Evolutionary conservation across 2,888 invertebrate genomes (phyloP), one percentile per base, ranked within the genome.

Genomic region (Lycia hirtaria): DNA sequence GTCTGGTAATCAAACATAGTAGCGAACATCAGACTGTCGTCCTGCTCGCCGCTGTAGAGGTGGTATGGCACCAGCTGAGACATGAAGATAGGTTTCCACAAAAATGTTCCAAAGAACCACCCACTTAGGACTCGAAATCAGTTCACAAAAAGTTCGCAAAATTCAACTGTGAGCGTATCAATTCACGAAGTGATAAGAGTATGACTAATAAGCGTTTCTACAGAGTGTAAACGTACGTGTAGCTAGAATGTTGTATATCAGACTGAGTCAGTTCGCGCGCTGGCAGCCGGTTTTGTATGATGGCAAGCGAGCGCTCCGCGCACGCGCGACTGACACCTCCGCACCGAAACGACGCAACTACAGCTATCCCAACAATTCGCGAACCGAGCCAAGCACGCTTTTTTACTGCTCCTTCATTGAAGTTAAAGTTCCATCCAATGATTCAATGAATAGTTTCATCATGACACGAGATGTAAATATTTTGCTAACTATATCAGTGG

Each of bases 31-130:
- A 92, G 92, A 88, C 90, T 87, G 73, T 92, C 92, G 86, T 92
- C 92, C 76, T 88, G 90, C 76, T 92, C 92, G 87, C 88, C 73
- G 83, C 76, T 88, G 75, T 80, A 71, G 62, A 84, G 80, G 78
- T 90, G 81, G 77, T 88, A 93, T 60, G 94, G 94, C 88, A 94
- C 94, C 93, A 93, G 83, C 89, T 93, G 94, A 90, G 93, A 94
- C 94, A 94, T 94, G 88, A 92, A 93, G 90, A 76, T 78, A 73
- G 75, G 73, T 81, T 88, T 81, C 65, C 82, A 82, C 82, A 75
- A 81, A 71, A 79, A 78, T 63, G 76, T 81, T 76, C 80, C 73
- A 81, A 82, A 77, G 65, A 84, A 83, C 74, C 78, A 74, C 76
- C 74, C 86, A 81, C 83, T 63, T 63, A 73, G 73, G 73, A 73